Base-by-base conservation (phyloP, 2,797 vertebrate genomes). In the Melanotaenia parkinsoni region DNA sequence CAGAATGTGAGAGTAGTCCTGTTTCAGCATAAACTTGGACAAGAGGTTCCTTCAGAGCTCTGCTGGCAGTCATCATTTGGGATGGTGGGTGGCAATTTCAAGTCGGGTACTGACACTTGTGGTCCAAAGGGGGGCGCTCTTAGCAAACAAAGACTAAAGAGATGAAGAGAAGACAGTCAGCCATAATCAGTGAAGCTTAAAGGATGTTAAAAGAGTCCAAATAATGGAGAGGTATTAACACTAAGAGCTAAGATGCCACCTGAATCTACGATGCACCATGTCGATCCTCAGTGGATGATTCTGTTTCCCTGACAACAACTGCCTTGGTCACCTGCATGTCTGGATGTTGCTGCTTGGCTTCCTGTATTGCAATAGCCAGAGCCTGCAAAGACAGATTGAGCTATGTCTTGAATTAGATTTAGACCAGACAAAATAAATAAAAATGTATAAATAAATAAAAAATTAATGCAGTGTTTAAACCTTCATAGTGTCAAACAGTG, bases 281-380 rank as follows among this genome's bases (percentile, higher is more conserved):
- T 87, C 94, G 94, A 76, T 97, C 96, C 88, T 97, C 97, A 1
- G 95, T 94, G 92, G 97, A 97, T 58, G 97, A 95, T 85, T 99
- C 98, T 79, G 97, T 99, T 97, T 99, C 98, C 95, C 96, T 97
- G 93, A 99, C 98, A 83, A 99, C 98, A 37, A 99, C 95, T 61
- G 98, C 98, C 95, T 98, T 99, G 93, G 98, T 99, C 92, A 99
- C 97, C 95, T 98, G 95, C 98, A 99, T 99, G 93, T 99, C 98
- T 0, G 98, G 98, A 83, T 99, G 98, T 94, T 99, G 98, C 79
- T 99, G 96, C 91, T 96, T 98, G 85, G 97, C 98, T 86, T 99
- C 97, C 90, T 99, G 97, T 92, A 99, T 99, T 92, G 98, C 98
- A 90, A 99, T 96, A 88, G 98, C 98, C 84, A 99, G 93, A 69